Evolutionary conservation across 2,888 invertebrate species (phyloP), one percentile per base, ranked within the genome.

Genomic region (Trissonchulus sp.): DNA sequence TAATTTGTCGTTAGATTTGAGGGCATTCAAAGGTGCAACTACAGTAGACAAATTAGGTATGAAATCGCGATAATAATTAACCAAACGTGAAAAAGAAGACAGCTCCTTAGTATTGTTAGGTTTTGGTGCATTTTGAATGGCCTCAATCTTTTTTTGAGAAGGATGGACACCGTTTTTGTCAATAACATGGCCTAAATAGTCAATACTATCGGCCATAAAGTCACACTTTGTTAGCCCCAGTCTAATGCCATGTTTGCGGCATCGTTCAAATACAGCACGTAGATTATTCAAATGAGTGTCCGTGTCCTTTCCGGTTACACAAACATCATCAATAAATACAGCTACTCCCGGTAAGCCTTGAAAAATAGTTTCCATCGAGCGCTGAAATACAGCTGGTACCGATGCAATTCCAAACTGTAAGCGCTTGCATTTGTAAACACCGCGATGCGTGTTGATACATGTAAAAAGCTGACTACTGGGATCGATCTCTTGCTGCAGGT

Each of bases 131-230:
- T 69, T 48, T 18, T 62, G 62, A 31, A 78, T 78, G 18, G 78
- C 77, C 33, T 69, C 72, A 2, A 76, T 76, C 38, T 78, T 78
- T 15, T 60, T 15, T 30, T 72, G 28, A 3, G 74, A 48, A 15
- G 48, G 48, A 15, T 48, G 48, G 23, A 48, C 48, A 15, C 48
- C 48, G 23, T 8, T 23, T 48, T 48, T 23, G 23, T 8, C 23
- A 15, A 48, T 48, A 15, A 48, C 23, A 23, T 23, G 48, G 48
- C 48, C 48, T 23, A 48, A 48, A 48, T 48, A 48, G 23, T 48
- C 23, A 15, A 48, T 23, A 15, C 23, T 15, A 48, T 8, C 8
- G 8, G 23, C 23, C 48, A 48, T 48, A 48, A 48, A 48, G 8
- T 48, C 48, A 48, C 48, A 48, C 23, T 48, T 48, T 8, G 48